Evolutionary conservation across 1,140 invertebrate genomes (phyloP).

Genomic region (Ylistrum balloti): DNA sequence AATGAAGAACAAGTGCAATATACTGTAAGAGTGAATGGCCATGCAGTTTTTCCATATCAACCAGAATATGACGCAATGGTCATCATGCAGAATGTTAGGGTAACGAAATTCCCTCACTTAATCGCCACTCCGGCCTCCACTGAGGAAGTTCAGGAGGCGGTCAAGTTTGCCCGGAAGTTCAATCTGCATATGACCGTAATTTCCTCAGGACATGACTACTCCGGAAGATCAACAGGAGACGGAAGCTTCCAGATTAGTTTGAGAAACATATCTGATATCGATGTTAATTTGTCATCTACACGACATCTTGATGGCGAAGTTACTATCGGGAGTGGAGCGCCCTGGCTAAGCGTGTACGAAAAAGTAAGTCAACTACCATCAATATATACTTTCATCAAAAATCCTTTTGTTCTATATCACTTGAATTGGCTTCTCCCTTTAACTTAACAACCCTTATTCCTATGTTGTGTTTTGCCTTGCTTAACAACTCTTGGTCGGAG

Average conservation of each 20-base stretch:
- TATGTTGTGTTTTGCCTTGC: too few species aligned
- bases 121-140: slow-evolving; percentile 21
- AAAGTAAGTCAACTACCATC: slow-evolving; percentile 48
- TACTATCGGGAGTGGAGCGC: slow-evolving; percentile 57
- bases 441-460: too few species aligned
- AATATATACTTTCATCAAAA: too few species aligned
- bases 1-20: slow-evolving; percentile 41
- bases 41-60: slow-evolving; percentile 44
- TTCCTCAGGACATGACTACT: slow-evolving; percentile 70
- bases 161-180: slow-evolving; percentile 63
- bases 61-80: slow-evolving; percentile 41
- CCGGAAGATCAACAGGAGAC: slow-evolving; percentile 67
- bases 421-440: too few species aligned
- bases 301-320: slow-evolving; percentile 59
- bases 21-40: slow-evolving; percentile 26
- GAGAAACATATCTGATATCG: slow-evolving; percentile 39
- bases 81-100: slow-evolving; percentile 17
- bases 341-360: slow-evolving; percentile 62
- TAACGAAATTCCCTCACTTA: slow-evolving; percentile 45
- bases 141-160: slow-evolving; percentile 57
- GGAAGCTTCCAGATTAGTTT: slow-evolving; percentile 55
- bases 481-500: too few species aligned
- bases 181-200: slow-evolving; percentile 65
- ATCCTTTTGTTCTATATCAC: too few species aligned
- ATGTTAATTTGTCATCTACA: slow-evolving; percentile 46